Evolutionary conservation across 2,113 vertebrate species (phyloP).

Genomic region (Spheniscus mendiculus): DNA sequence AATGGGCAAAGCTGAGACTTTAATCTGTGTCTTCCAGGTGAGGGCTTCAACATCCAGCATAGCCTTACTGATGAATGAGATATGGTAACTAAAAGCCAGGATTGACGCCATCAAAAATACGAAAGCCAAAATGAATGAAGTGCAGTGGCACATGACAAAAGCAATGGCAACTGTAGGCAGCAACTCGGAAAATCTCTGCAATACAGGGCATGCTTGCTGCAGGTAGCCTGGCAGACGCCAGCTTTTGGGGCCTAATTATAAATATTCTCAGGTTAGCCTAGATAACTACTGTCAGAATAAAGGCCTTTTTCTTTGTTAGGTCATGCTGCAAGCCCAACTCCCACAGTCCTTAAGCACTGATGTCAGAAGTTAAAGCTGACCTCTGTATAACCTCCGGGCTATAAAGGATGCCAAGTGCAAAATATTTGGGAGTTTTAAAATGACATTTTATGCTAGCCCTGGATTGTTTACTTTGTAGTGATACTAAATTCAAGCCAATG

Average conservation of each 20-base stretch:
- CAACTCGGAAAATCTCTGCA: neutral
- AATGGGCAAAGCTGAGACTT: neutral
- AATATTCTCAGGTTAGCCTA: neutral
- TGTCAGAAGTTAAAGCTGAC: slow-evolving; percentile 21
- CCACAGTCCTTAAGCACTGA: neutral
- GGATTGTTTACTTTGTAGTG: neutral
- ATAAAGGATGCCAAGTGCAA: neutral
- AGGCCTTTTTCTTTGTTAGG: neutral
- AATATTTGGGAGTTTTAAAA: neutral
- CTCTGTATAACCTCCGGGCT: neutral
- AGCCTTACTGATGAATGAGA: neutral
- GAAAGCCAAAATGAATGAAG: neutral
- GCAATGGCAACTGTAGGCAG: neutral
- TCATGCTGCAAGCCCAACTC: neutral
- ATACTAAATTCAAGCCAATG: neutral
- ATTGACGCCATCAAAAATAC: neutral
- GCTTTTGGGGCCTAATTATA: neutral
- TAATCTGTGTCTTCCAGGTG: neutral
- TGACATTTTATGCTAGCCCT: neutral
- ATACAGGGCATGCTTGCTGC: neutral
- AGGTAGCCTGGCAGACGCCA: neutral
- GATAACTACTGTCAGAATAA: neutral
- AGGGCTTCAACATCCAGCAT: neutral
- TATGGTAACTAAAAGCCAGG: neutral
- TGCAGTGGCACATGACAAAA: neutral